Base-by-base conservation (phyloP, 2,113 vertebrate species). In the Strix uralensis region DNA sequence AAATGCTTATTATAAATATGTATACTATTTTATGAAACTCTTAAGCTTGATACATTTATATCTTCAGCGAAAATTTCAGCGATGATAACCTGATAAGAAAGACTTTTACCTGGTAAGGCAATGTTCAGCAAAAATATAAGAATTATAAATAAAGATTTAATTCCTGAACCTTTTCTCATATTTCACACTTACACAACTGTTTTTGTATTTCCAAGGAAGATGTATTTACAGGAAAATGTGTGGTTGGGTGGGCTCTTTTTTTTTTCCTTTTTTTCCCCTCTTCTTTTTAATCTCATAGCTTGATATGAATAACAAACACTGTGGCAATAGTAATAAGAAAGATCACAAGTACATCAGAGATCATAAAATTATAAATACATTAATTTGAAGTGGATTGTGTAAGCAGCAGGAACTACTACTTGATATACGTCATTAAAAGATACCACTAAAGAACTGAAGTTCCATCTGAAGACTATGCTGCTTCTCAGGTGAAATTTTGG, bases 241-340 rank as follows among this genome's bases (percentile, higher is more conserved):
- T 49, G 4, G 7, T 57, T 82, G 3, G 1, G 5, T 71, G 15
- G 4, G 1, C 0, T 70, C 2, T 46, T 59, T 21, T 38, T 52
- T 27, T 54, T 25, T 57, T 10, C 8, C 7, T 23, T 36, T n/a
- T 17, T 36, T 36, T 0, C 2, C 5, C 5, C 6, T 8, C 5
- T 47, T 71, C 7, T 57, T 67, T 91, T 86, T n/a, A 55, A 26
- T 11, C 13, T 62, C 16, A 34, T 57, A 44, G 22, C 13, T 34
- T 69, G 27, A 13, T 62, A 61, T 15, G 5, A 3, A 3, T 26
- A 27, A 91, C 7, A 27, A 82, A 42, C 8, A 36, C 9, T 62
- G 29, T 5, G 14, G 34, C 11, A 36, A 40, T 4, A 38, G 19
- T 16, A 55, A 23, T 23, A 74, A 80, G 22, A 63, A 85, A 32